phyloP scores from a whole-genome alignment of 2,888 invertebrate genomes.

The Ornithoptera alexandrae region DNA sequence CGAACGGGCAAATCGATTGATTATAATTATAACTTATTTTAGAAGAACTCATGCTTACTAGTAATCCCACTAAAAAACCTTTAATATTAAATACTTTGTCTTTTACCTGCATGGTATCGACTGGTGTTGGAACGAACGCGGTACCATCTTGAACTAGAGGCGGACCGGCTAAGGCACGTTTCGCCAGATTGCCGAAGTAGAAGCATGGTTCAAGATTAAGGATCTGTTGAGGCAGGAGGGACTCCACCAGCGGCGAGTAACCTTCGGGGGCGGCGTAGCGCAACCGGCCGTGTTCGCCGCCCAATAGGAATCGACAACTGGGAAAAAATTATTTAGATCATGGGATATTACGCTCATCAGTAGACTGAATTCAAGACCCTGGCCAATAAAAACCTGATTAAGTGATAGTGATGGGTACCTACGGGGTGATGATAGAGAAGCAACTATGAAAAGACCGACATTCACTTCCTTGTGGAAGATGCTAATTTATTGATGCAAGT shows the following conservation, averaged over 20 bases:
- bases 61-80: neutral
- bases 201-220: constrained; percentile 97
- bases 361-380: too few species aligned
- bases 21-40: too few species aligned
- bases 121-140: constrained; percentile 96
- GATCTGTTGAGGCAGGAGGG: constrained; percentile 94
- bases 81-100: constrained; percentile 42
- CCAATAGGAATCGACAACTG: constrained; percentile 97
- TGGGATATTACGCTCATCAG: neutral
- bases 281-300: constrained; percentile 98
- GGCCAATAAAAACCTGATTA: too few species aligned
- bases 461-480: too few species aligned
- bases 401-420: too few species aligned
- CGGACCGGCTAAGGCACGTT: constrained; percentile 94
- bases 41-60: too few species aligned
- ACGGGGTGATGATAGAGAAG: too few species aligned
- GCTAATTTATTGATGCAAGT: too few species aligned
- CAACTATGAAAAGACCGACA: too few species aligned
- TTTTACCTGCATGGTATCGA: constrained; percentile 90
- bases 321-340: constrained; percentile 28
- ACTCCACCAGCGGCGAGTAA: constrained; percentile 97
- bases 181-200: constrained; percentile 96
- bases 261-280: constrained; percentile 95
- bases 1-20: too few species aligned
- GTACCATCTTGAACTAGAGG: constrained; percentile 93